Conservation (phyloP, 2,888 invertebrate species). For the Pachymerium ferrugineum region DNA sequence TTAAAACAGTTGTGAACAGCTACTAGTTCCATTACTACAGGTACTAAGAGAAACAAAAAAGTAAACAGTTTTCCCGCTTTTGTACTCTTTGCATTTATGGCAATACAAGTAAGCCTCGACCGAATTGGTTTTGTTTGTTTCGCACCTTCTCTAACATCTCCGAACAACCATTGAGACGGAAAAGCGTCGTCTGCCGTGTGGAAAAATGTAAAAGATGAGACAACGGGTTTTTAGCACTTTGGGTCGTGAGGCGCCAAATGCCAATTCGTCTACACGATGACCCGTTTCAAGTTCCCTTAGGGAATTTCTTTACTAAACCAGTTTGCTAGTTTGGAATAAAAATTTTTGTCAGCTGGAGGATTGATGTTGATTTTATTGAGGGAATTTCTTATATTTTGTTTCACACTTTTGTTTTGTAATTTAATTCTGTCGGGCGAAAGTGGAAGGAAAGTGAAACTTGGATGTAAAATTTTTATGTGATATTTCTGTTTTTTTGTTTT, state of each 20-base stretch:
- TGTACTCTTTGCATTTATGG: neutral
- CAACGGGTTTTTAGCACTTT: neutral
- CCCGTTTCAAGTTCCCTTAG: neutral
- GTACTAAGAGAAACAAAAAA: too few relatives aligned
- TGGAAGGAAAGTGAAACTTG: too few relatives aligned
- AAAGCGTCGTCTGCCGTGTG: neutral
- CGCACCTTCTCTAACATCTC: neutral
- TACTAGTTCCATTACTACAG: too few relatives aligned
- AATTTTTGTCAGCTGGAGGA: too few relatives aligned
- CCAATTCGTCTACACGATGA: neutral
- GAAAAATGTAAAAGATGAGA: neutral
- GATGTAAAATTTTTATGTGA: too few relatives aligned
- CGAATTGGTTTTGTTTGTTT: neutral
- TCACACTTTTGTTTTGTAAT: too few relatives aligned
- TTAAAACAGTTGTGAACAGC: too few relatives aligned
- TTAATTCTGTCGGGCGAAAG: too few relatives aligned
- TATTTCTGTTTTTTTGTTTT: too few relatives aligned
- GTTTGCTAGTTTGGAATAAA: neutral
- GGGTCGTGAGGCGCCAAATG: neutral
- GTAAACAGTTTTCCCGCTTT: too few relatives aligned
- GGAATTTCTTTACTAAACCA: neutral
- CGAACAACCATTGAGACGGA: neutral
- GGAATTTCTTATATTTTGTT: too few relatives aligned
- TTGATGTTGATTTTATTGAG: too few relatives aligned
- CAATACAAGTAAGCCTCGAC: neutral